These are phyloP conservation scores for Eublepharis macularius DNA, from an alignment of 2,113 vertebrate genomes.

Conservation along the genomic window DNA sequence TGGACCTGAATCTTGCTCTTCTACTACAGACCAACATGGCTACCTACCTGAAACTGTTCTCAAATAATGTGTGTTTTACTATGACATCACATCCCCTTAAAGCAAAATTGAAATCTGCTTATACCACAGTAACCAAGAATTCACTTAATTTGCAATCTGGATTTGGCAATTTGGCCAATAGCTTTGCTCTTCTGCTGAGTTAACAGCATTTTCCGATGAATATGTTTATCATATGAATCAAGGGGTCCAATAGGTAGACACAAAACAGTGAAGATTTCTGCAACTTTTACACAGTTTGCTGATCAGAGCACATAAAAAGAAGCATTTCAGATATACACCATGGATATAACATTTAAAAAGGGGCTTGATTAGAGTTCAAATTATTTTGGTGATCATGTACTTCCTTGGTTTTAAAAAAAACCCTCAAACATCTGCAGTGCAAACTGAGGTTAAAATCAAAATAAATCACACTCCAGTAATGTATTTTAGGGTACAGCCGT, in stretches of 20 bases:
- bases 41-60: background rate
- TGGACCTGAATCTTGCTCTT: background rate
- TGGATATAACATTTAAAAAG: slow-evolving; percentile 35
- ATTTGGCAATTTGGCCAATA: background rate
- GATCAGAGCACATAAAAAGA: slow-evolving; percentile 38
- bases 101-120: background rate
- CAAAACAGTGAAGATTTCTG: no score
- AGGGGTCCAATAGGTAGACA: no score
- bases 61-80: background rate
- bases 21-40: no score
- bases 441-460: slow-evolving; percentile 38
- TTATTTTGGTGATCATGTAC: slow-evolving; percentile 24
- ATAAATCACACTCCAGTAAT: background rate
- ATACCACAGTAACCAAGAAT: background rate
- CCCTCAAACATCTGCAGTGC: slow-evolving; percentile 26
- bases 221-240: background rate
- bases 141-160: background rate
- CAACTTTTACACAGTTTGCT: slow-evolving; percentile 24
- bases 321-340: slow-evolving; percentile 33
- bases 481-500: background rate
- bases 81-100: background rate
- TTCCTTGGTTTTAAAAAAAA: slow-evolving; percentile 12
- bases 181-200: background rate
- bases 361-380: slow-evolving; percentile 14
- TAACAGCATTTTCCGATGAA: background rate